These are phyloP conservation scores for Enteromius radiatus DNA, from an alignment of 2,797 vertebrate species.

Conservation along the genomic window DNA sequence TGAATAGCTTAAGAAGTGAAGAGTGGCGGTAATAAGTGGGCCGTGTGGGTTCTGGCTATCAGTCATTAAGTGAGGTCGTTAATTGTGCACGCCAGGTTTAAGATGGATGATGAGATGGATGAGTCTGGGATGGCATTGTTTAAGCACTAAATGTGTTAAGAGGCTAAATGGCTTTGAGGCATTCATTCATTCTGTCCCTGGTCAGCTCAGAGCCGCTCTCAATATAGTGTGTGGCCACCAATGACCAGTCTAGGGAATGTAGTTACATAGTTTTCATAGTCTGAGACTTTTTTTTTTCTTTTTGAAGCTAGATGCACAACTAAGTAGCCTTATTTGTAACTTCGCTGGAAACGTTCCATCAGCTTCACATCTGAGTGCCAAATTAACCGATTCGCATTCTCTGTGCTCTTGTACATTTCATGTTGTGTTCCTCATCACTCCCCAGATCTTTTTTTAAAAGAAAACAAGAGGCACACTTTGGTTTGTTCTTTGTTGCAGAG, in stretches of 20 bases:
- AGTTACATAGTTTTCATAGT: conserved; percentile 18
- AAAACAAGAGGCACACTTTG: conserved; percentile 61
- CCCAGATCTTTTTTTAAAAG: conserved; percentile 41
- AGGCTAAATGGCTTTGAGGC: conserved; percentile 26
- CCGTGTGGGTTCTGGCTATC: conserved; percentile 71
- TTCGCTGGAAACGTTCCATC: conserved; percentile 13
- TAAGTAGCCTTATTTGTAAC: conserved; percentile 30
- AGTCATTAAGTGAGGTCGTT: conserved; percentile 74
- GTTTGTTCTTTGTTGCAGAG: conserved; percentile 39
- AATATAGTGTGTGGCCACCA: conserved; percentile 6
- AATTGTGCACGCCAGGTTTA: conserved; percentile 65
- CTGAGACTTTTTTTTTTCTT: neutral
- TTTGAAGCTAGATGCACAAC: neutral
- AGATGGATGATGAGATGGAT: conserved; percentile 53
- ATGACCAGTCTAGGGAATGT: conserved; percentile 8
- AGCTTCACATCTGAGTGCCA: conserved; percentile 18
- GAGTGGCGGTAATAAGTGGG: conserved; percentile 71
- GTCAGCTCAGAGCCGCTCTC: neutral
- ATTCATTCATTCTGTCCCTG: conserved; percentile 25
- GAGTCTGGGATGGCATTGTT: conserved; percentile 45
- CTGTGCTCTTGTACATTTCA: conserved; percentile 40
- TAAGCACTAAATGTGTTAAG: conserved; percentile 51
- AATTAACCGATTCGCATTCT: conserved; percentile 46
- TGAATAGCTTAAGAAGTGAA: conserved; percentile 67
- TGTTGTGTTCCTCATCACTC: conserved; percentile 44